Percentiles rank a stretch among this genome's conserved stretches.
Conservation (phyloP, 2,113 vertebrate species). For the Caretta caretta region DNA sequence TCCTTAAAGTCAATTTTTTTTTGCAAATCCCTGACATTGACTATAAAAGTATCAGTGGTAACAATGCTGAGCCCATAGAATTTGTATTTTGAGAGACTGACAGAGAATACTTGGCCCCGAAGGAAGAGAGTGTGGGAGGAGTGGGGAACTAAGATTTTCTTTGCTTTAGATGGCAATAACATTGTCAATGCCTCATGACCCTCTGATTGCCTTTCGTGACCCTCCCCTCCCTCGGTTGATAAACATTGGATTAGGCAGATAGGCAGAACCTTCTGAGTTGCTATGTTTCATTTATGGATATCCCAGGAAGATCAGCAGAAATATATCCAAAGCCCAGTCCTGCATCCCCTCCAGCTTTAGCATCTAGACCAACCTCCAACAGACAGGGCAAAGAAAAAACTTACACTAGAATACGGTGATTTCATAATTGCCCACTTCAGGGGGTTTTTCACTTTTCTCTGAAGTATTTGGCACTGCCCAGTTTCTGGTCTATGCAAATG, state of each 20-base stretch:
- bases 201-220: background rate
- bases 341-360: background rate
- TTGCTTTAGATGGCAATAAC: background rate
- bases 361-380: background rate
- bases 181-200: background rate
- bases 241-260: background rate
- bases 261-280: background rate
- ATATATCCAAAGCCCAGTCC: background rate
- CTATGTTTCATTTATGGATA: background rate
- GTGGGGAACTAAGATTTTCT: background rate
- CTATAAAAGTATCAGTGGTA: background rate
- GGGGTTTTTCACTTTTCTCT: background rate
- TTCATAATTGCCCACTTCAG: background rate
- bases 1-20: background rate
- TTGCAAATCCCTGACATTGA: background rate
- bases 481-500: background rate
- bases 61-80: background rate
- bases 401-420: background rate
- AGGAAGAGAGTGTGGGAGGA: background rate
- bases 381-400: background rate
- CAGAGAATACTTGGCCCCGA: background rate
- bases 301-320: background rate
- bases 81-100: background rate
- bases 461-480: background rate
- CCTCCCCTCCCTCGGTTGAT: background rate